phyloP scores from a whole-genome alignment of 2,113 vertebrate species.

The Taxidea taxus region DNA sequence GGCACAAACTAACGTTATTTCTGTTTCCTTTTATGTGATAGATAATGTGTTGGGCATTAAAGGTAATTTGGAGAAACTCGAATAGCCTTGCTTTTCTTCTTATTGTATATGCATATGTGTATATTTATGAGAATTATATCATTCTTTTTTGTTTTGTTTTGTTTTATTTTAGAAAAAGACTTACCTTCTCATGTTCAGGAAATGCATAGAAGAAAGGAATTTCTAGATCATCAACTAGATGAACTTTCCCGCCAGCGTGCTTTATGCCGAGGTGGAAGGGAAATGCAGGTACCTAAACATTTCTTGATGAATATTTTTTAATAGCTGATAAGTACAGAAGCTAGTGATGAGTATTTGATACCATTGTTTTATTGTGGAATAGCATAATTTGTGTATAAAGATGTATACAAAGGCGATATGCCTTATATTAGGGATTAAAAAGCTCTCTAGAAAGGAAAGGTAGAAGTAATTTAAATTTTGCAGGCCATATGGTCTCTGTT shows the following conservation, averaged over 20 bases:
- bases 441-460: background rate
- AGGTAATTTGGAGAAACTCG: background rate
- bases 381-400: background rate
- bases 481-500: background rate
- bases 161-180: slow-evolving; percentile 80
- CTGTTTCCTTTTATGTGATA: background rate
- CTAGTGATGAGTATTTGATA: background rate
- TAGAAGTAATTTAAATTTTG: background rate
- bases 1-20: background rate
- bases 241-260: slow-evolving; percentile 84
- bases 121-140: background rate
- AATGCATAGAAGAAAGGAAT: slow-evolving; percentile 81
- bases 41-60: background rate
- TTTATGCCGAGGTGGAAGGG: slow-evolving; percentile 76
- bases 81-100: background rate
- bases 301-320: background rate
- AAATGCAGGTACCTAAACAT: slow-evolving; percentile 60
- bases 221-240: slow-evolving; percentile 85
- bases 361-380: background rate
- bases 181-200: slow-evolving; percentile 78
- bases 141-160: background rate
- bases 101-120: background rate
- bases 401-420: background rate
- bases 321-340: background rate
- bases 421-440: background rate